Base-by-base conservation (phyloP, 2,888 invertebrate species). In the Beris morrisii region DNA sequence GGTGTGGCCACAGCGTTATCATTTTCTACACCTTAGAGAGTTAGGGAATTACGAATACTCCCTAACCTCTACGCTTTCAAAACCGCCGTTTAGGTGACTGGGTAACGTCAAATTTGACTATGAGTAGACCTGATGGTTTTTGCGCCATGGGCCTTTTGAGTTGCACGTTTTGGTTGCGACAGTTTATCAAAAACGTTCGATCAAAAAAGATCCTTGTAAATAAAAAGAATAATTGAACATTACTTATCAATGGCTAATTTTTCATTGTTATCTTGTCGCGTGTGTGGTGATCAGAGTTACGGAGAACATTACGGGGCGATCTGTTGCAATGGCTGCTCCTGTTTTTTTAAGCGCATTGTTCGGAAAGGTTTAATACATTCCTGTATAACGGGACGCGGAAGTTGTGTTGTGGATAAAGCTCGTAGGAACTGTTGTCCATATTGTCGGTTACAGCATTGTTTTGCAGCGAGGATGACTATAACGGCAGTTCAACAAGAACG, bases 301-400 rank as follows among this genome's bases (percentile, higher is more conserved):
- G 93, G 93, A 1, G 91, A 92, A 77, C 92, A 93, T 76, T 93
- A 92, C 74, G 92, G 93, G 0, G 89, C 91, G 12, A 88, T 86
- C 77, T 91, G 91, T 74, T 94, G 93, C 78, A 93, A 94, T 75
- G 93, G 93, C 0, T 94, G 93, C 76, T 91, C 92, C 59, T 94
- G 94, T 74, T 94, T 94, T 79, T 94, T 94, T 81, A 94, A 94
- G 78, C 83, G 93, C 72, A 91, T 90, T 71, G 87, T 93, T 54
- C 83, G 93, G 53, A 87, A 87, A 69, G 87, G 87, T 52, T 88
- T 88, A 58, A 78, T 85, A 22, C 93, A 92, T 76, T 85, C 87
- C 31, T 93, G 93, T 78, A 92, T 92, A 71, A 88, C 90, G 69
- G 90, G 89, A 1, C 88, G 86, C 68, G 89, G 89, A 12, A 83